Base-by-base conservation (phyloP, 2,888 invertebrate genomes). In the Clostera curtula region DNA sequence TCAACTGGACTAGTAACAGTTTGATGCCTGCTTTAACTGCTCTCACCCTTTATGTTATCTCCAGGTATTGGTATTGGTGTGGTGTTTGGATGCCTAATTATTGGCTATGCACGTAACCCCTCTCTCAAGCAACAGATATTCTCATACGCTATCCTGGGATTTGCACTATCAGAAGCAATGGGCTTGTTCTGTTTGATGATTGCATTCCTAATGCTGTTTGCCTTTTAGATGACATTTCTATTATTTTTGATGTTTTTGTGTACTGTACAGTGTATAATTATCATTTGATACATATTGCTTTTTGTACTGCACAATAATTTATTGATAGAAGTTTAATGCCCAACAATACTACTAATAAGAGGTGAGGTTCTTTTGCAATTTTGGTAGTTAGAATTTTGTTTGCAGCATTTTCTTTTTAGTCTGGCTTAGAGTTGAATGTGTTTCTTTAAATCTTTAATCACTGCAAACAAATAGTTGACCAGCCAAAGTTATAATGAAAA, bases 101-200 rank as follows among this genome's bases (percentile, higher is more conserved):
- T 98, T 65, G 97, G 96, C 70, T 97, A 96, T 87, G 93, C 98
- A 75, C 92, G 93, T 79, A 98, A 98, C 80, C 98, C 98, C 59
- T 95, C 96, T 52, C 85, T 98, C 68, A 98, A 98, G 87, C 96
- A 96, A 76, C 97, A 98, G 86, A 88, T 98, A 63, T 98, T 98
- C 87, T 94, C 95, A 54, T 98, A 98, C 82, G 97, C 98, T 65
- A 95, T 98, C 75, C 87, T 98, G 70, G 98, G 97, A 61, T 98
- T 98, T 85, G 98, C 98, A 63, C 87, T 98, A 48, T 94, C 97
- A 48, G 98, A 99, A 89, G 98, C 98, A 59, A 97, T 98, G 96
- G 98, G 97, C 69, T 90, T 99, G 42, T 98, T 98, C 88, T 97
- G 97, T 88, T 87, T 98, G 65, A 97, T 98, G 96, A 96, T 98